A percentile compares a stretch with the other conserved stretches of the same genome.
phyloP scores from a whole-genome alignment of 2,888 invertebrate genomes.

The Lutraria lutraria region DNA sequence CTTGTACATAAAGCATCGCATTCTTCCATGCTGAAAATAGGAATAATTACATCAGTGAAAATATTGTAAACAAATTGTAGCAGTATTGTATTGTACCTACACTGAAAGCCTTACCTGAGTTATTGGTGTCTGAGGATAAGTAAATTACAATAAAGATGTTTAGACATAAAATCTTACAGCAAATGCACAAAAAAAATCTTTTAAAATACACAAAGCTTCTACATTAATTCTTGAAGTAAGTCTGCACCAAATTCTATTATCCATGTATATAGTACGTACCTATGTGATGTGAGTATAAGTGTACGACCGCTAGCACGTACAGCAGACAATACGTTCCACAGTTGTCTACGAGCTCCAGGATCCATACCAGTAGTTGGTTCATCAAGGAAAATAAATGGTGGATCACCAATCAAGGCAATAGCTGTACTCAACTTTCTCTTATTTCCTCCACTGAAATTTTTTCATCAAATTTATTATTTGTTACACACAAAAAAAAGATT shows the following conservation, averaged over 20 bases:
- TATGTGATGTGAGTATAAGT: constrained; percentile 92
- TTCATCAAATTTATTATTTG: too few species aligned
- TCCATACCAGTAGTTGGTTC: constrained; percentile 90
- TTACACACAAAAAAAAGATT: too few species aligned
- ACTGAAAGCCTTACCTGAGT: background rate
- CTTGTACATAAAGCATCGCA: constrained; percentile 93
- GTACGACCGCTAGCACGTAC: constrained; percentile 91
- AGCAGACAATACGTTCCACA: constrained; percentile 89
- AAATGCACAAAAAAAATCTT: background rate
- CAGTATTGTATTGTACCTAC: background rate
- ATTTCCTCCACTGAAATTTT: constrained; percentile 82
- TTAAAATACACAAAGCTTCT: background rate
- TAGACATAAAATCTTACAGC: background rate
- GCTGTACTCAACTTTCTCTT: constrained; percentile 84
- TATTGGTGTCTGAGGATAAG: background rate
- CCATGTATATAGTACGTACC: constrained; percentile 71
- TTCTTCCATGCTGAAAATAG: constrained; percentile 92
- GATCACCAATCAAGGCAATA: constrained; percentile 84
- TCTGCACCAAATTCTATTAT: too few species aligned
- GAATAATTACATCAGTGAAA: background rate
- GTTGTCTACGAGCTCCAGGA: constrained; percentile 92
- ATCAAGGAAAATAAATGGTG: constrained; percentile 83
- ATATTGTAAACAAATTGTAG: background rate
- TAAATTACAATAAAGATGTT: background rate
- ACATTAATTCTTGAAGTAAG: constrained; percentile 90